A percentile compares a stretch with the other conserved stretches of the same genome.
These are phyloP conservation scores for Microtus pennsylvanicus DNA, from an alignment of 2,113 vertebrate species.

Conservation along the genomic window DNA sequence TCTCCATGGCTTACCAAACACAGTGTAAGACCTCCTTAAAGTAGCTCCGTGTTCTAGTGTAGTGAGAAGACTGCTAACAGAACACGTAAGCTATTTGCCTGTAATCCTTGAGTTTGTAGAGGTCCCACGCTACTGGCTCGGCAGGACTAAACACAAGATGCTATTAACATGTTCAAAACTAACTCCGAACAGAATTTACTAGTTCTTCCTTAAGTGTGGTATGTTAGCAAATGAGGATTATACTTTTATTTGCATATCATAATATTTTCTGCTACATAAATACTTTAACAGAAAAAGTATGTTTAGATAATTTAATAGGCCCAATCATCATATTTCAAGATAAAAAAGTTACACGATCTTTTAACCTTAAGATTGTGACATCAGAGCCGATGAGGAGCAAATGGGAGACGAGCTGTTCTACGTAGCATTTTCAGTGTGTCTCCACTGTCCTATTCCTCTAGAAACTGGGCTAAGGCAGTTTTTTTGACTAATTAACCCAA, in stretches of 20 bases:
- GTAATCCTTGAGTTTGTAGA: neutral
- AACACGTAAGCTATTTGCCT: neutral
- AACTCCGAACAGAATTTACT: conserved; percentile 62
- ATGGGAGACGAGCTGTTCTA: neutral
- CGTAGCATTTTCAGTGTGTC: conserved; percentile 14
- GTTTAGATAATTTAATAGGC: conserved; percentile 50
- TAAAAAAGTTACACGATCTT: conserved; percentile 42
- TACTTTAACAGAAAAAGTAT: conserved; percentile 59
- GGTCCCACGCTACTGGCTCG: neutral
- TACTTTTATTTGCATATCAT: conserved; percentile 68
- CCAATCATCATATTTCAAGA: conserved; percentile 60
- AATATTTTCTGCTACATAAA: conserved; percentile 52
- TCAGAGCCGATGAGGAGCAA: neutral
- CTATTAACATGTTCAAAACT: conserved; percentile 43
- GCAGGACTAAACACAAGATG: conserved; percentile 32
- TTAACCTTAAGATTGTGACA: conserved; percentile 3
- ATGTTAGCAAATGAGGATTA: conserved; percentile 53
- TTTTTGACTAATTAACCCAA: conserved; percentile 73
- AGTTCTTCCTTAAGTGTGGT: conserved; percentile 40
- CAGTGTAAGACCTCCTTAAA: conserved; percentile 38
- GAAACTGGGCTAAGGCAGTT: conserved; percentile 51
- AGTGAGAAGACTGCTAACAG: conserved; percentile 52
- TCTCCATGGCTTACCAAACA: conserved; percentile 30
- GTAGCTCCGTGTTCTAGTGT: neutral
- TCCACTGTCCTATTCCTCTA: conserved; percentile 63